Percentiles rank a stretch among this genome's conserved stretches.
These are phyloP conservation scores for Ciconia boyciana DNA, from an alignment of 2,113 vertebrate species.

Conservation along the genomic window DNA sequence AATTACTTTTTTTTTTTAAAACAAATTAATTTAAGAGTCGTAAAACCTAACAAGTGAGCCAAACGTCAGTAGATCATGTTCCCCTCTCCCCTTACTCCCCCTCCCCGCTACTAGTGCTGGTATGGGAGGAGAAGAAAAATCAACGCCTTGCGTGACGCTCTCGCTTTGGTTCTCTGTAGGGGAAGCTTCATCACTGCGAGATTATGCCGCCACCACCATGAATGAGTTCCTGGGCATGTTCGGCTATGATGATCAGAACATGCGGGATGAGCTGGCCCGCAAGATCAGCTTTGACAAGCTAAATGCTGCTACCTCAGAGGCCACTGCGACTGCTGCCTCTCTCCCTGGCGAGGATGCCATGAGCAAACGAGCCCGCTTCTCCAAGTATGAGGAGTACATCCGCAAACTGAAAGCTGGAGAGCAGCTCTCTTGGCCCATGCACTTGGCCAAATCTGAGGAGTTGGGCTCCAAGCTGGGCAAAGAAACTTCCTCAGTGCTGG, in stretches of 20 bases:
- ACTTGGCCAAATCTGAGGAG: constrained; percentile 83
- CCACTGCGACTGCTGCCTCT: constrained; percentile 21
- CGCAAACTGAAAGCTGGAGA: constrained; percentile 96
- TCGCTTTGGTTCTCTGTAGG: constrained; percentile 68
- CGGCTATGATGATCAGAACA: constrained; percentile 95
- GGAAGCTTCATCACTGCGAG: constrained; percentile 88
- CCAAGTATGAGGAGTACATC: constrained; percentile 99
- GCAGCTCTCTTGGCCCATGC: constrained; percentile 88
- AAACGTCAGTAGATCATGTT: constrained; percentile 80
- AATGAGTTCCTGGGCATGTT: constrained; percentile 98
- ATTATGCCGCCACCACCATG: constrained; percentile 97
- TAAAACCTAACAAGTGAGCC: constrained; percentile 86
- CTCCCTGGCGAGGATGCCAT: constrained; percentile 82
- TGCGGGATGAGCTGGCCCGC: constrained; percentile 91
- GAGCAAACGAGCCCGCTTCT: constrained; percentile 91
- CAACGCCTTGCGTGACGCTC: not conserved
- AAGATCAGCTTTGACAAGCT: constrained; percentile 97
- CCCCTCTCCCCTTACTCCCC: constrained; percentile 46
- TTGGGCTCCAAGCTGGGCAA: constrained; percentile 84
- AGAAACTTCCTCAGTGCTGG: constrained; percentile 71
- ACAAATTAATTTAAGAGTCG: constrained; percentile 89
- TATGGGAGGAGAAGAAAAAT: not conserved
- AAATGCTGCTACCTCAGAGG: constrained; percentile 88
- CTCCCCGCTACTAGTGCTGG: not conserved
- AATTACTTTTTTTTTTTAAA: constrained; percentile 83